Evolutionary conservation across 1,140 invertebrate genomes (phyloP), one percentile per base, ranked within the genome.

Genomic region (Leptopilina boulardi): DNA sequence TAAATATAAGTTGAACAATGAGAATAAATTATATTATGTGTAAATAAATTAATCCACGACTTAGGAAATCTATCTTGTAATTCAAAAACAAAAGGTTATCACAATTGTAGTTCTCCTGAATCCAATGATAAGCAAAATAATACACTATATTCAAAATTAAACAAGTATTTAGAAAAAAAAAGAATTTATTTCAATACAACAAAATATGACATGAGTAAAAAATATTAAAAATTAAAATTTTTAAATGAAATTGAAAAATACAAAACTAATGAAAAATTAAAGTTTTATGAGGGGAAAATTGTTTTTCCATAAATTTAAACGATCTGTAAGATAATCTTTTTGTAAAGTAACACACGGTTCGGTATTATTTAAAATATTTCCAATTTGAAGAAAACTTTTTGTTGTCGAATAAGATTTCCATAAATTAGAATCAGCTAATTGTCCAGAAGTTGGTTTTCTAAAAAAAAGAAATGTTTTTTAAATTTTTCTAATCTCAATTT

Each of bases 331-430:
- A 30, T 66, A 66, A 66, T 66, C 26, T 26, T 30, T 2, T 30
- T 26, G 59, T 30, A 66, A 2, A 30, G 59, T 30, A 30, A 66
- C 21, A 13, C 23, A 30, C 4, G 26, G 59, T 1, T 66, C 59
- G 6, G 59, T 66, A n/a, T 66, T 66, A 13, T 66, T 66, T 0
- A 6, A 66, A 30, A 66, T 13, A 30, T 66, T 66, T 66, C 59
- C 59, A 66, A 66, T 66, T 2, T 66, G 59, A 6, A 66, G 59
- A 30, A 66, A 66, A 23, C 59, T 66, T 66, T 30, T 34, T 5
- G 11, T 30, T 15, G 13, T 13, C 3, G 23, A 15, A 13, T 66
- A 66, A 30, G 59, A 23, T 4, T 66, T 23, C 59, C 59, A 66
- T 6, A 66, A 23, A 30, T 66, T 8, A 26, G 21, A 8, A n/a